phyloP scores from a whole-genome alignment of 1,140 invertebrate genomes.

The Nixonia krombeini region DNA sequence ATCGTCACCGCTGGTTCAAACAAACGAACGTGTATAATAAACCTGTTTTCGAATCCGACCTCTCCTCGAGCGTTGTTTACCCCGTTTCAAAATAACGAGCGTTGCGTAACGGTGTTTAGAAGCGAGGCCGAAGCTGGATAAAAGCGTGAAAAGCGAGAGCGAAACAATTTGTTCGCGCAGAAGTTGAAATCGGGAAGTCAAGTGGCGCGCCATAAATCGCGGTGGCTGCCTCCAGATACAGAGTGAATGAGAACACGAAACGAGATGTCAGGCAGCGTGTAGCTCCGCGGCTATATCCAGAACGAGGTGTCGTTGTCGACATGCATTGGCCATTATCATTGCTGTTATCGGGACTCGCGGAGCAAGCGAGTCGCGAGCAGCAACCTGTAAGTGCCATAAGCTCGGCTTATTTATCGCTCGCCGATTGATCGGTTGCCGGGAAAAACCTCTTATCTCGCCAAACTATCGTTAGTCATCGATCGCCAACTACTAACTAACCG shows the following conservation, averaged over 20 bases:
- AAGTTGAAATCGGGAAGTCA: background rate
- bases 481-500: background rate
- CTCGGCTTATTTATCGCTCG: background rate
- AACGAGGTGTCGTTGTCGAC: background rate
- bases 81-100: too few relatives aligned
- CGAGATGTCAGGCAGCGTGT: background rate
- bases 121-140: too few relatives aligned
- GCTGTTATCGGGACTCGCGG: slow-evolving; percentile 1
- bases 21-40: too few relatives aligned
- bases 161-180: background rate
- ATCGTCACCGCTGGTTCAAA: too few relatives aligned
- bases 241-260: background rate
- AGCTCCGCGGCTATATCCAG: too few relatives aligned
- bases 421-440: background rate
- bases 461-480: slow-evolving; percentile 5
- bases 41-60: too few relatives aligned
- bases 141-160: background rate
- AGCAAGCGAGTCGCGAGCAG: background rate
- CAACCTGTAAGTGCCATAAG: background rate
- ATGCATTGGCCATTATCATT: background rate
- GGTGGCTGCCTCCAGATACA: background rate
- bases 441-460: slow-evolving; percentile 6
- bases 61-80: too few relatives aligned
- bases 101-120: too few relatives aligned
- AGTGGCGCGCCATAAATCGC: background rate